Conservation (phyloP, 2,113 vertebrate species). For the Beaufortia kweichowensis region DNA sequence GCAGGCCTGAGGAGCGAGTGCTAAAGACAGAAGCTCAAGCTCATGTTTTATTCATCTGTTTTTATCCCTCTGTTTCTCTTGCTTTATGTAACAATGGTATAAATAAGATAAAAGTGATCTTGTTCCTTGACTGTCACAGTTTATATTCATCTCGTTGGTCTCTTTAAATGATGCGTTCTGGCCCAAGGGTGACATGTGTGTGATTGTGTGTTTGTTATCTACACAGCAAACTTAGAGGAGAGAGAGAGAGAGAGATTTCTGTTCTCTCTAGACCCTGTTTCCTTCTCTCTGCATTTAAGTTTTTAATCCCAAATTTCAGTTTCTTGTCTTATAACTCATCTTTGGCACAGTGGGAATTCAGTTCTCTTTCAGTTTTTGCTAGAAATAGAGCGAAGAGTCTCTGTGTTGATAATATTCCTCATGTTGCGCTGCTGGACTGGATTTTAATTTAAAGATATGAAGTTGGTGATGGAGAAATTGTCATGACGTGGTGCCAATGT, state of each 20-base stretch:
- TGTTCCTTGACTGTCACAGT: background rate
- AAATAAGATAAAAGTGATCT: slow-evolving; percentile 34
- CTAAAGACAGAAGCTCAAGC: slow-evolving; percentile 29
- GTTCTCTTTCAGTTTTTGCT: background rate
- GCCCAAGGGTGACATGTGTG: slow-evolving; percentile 3
- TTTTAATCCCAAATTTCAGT: slow-evolving; percentile 10
- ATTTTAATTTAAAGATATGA: slow-evolving; percentile 6
- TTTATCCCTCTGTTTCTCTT: slow-evolving; percentile 17
- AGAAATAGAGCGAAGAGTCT: background rate
- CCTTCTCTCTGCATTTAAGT: background rate
- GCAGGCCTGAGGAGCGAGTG: background rate
- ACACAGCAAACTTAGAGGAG: background rate
- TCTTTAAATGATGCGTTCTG: slow-evolving; percentile 15
- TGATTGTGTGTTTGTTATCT: slow-evolving; percentile 19
- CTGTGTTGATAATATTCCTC: slow-evolving; percentile 20
- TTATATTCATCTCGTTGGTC: slow-evolving; percentile 19
- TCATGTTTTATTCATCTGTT: slow-evolving; percentile 56
- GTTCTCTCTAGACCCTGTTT: background rate
- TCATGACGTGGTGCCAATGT: background rate
- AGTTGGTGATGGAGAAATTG: background rate
- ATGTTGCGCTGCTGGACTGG: background rate
- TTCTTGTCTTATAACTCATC: background rate
- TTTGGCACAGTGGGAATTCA: background rate
- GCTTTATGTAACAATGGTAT: slow-evolving; percentile 22
- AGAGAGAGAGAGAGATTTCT: background rate